phyloP scores from a whole-genome alignment of 2,113 vertebrate genomes.

The Urocitellus parryii region DNA sequence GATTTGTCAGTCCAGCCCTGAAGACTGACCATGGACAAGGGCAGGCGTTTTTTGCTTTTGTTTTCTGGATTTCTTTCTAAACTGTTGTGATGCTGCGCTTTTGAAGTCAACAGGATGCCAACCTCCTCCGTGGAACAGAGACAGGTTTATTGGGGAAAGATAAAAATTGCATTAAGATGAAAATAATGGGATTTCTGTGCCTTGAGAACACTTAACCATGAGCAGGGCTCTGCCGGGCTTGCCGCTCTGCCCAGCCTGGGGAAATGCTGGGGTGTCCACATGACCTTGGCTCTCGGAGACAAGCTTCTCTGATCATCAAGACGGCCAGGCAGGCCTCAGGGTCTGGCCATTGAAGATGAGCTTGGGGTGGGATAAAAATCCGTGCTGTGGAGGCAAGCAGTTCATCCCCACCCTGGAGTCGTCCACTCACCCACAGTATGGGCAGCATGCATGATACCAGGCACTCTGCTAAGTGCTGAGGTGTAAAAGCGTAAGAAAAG shows the following conservation, averaged over 20 bases:
- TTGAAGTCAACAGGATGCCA: neutral
- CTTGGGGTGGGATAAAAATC: too few relatives aligned
- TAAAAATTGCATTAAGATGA: neutral
- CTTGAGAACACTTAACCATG: fast-evolving
- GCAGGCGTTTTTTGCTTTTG: neutral
- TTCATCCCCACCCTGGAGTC: neutral
- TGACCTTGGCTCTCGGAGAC: neutral
- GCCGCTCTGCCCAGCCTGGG: neutral
- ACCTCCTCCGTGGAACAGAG: neutral
- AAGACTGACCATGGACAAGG: neutral
- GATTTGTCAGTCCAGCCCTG: neutral
- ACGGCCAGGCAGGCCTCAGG: neutral
- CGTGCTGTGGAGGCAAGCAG: neutral
- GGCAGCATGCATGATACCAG: fast-evolving
- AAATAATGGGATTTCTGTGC: neutral
- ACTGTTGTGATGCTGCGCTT: neutral
- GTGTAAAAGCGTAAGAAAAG: neutral
- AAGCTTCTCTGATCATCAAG: neutral
- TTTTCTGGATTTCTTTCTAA: conserved; percentile 42
- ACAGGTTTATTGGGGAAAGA: neutral
- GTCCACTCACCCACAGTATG: neutral
- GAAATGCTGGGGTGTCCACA: neutral
- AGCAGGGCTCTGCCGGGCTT: neutral
- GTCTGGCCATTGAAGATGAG: too few relatives aligned
- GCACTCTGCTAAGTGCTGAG: too few relatives aligned